Evolutionary conservation across 2,888 invertebrate species (phyloP).

Genomic region (Galerucella calmariensis): DNA sequence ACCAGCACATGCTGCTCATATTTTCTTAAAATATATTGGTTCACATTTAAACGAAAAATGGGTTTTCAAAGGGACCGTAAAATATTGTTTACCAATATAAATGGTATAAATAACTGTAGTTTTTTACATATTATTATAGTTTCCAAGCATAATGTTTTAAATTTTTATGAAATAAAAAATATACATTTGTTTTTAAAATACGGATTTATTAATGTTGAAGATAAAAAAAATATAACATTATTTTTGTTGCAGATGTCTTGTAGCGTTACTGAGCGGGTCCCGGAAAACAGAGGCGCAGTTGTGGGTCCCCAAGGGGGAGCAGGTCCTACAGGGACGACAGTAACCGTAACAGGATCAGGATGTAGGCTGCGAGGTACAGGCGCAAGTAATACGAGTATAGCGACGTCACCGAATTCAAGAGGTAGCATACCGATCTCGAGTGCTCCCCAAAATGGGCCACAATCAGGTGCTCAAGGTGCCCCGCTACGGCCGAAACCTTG

Average conservation of each 20-base stretch:
- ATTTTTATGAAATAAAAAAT: too few species aligned
- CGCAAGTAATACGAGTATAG: slow-evolving; percentile 54
- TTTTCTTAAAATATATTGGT: background rate
- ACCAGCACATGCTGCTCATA: background rate
- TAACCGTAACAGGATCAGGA: slow-evolving; percentile 51
- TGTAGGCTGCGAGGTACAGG: slow-evolving; percentile 62
- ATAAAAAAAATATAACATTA: background rate
- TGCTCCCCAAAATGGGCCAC: slow-evolving; percentile 57
- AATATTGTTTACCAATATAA: background rate
- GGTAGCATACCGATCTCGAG: slow-evolving; percentile 55
- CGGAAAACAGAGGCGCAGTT: slow-evolving; percentile 63
- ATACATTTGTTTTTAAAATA: too few species aligned
- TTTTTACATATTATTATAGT: too few species aligned
- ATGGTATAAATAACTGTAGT: too few species aligned
- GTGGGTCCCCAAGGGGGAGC: slow-evolving; percentile 55
- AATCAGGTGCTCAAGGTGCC: slow-evolving; percentile 61
- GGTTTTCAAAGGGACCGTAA: background rate
- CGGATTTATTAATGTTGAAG: too few species aligned
- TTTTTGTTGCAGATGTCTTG: slow-evolving; percentile 68
- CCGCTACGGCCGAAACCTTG: slow-evolving; percentile 69
- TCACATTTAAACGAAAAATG: background rate
- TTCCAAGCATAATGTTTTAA: too few species aligned
- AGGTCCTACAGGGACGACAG: slow-evolving; percentile 56
- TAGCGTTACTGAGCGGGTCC: slow-evolving; percentile 68
- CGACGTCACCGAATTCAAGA: slow-evolving; percentile 62